phyloP scores from a whole-genome alignment of 2,888 invertebrate genomes.

The Alloplasta piceator region DNA sequence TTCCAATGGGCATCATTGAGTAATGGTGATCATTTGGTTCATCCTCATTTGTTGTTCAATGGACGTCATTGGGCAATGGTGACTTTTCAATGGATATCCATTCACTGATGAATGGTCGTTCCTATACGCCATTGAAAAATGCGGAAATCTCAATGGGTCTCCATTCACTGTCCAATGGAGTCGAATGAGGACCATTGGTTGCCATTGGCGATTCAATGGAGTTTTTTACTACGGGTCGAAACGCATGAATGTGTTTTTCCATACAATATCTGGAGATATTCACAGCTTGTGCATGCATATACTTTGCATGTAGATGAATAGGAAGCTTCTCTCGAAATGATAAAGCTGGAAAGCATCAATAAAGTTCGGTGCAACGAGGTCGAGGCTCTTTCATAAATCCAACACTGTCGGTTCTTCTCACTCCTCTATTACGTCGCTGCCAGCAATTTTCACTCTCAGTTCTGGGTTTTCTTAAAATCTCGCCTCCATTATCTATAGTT shows the following conservation, averaged over 20 bases:
- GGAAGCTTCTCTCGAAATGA: slow-evolving; percentile 31
- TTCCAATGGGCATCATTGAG: no score
- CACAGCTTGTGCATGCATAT: neutral
- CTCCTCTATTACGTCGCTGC: slow-evolving; percentile 9
- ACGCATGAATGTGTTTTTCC: slow-evolving; percentile 24
- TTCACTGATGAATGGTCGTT: no score
- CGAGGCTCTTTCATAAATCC: slow-evolving; percentile 43
- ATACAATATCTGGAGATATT: neutral
- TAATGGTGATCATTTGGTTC: no score
- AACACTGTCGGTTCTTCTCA: slow-evolving; percentile 15
- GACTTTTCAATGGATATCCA: no score
- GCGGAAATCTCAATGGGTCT: no score
- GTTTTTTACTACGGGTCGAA: no score
- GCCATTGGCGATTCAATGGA: no score
- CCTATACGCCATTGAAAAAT: no score
- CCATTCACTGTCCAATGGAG: no score
- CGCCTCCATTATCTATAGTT: neutral
- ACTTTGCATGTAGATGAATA: slow-evolving; percentile 7
- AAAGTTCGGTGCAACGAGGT: slow-evolving; percentile 45
- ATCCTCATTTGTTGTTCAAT: no score
- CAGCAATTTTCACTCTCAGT: neutral
- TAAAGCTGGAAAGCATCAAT: slow-evolving; percentile 32
- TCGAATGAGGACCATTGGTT: no score
- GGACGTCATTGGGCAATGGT: no score
- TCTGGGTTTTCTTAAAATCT: slow-evolving; percentile 21